Percentiles rank a stretch among this genome's conserved stretches.
Conservation (phyloP, 2,888 invertebrate genomes). For the Mesorhabditis belari region DNA sequence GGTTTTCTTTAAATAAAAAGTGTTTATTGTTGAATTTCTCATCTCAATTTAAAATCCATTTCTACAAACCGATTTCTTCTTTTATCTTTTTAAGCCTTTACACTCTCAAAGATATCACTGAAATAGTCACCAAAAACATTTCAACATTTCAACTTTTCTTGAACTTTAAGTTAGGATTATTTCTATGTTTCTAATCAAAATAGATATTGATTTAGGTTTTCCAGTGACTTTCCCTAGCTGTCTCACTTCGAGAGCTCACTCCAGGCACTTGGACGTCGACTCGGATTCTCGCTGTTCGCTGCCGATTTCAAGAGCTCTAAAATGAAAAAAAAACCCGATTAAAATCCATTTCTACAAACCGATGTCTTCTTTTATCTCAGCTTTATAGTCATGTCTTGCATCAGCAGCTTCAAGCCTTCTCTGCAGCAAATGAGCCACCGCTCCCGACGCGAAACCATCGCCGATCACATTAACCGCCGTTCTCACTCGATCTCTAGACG, state of each 20-base stretch:
- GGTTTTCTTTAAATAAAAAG: too few species aligned
- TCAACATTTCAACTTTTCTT: too few species aligned
- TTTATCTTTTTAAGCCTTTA: too few species aligned
- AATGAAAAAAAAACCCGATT: neutral
- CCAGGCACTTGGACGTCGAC: neutral
- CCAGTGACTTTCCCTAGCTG: neutral
- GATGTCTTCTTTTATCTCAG: slow-evolving; percentile 45
- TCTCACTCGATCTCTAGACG: slow-evolving; percentile 45
- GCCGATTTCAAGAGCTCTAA: slow-evolving; percentile 37
- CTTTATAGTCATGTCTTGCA: slow-evolving; percentile 34
- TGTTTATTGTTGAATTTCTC: too few species aligned
- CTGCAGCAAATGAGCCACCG: slow-evolving; percentile 38
- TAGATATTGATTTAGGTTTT: neutral
- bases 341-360: slow-evolving; percentile 11
- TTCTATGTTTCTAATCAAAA: too few species aligned
- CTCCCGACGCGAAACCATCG: slow-evolving; percentile 46
- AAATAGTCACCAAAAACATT: too few species aligned
- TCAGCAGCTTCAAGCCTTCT: slow-evolving; percentile 34
- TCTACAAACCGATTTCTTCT: too few species aligned
- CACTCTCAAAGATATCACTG: too few species aligned
- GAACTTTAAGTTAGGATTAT: too few species aligned
- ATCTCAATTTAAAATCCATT: too few species aligned
- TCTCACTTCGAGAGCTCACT: neutral
- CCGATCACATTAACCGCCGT: slow-evolving; percentile 49
- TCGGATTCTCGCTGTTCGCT: slow-evolving; percentile 26